A percentile compares a stretch with the other conserved stretches of the same genome.
These are phyloP conservation scores for Thymelicus sylvestris DNA, from an alignment of 2,888 invertebrate species.

Conservation along the genomic window DNA sequence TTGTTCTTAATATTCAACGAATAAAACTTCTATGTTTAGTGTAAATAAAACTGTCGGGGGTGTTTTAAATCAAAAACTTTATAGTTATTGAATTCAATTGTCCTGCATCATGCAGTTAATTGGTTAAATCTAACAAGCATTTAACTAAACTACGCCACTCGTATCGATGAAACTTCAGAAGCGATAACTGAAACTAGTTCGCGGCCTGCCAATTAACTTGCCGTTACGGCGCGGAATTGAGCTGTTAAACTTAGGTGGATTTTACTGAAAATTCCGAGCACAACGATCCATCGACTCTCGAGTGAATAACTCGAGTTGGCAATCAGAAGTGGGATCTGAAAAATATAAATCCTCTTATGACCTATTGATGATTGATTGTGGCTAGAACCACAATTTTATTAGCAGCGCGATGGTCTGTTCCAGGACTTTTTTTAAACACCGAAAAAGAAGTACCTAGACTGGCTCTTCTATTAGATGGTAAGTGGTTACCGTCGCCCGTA, in stretches of 20 bases:
- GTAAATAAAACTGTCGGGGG: too few relatives aligned
- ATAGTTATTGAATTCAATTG: too few relatives aligned
- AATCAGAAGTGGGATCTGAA: constrained; percentile 2
- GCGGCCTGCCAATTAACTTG: constrained; percentile 10
- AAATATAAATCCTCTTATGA: not conserved
- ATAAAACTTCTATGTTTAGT: too few relatives aligned
- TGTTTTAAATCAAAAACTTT: too few relatives aligned
- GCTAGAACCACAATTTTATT: too few relatives aligned
- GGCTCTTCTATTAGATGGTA: too few relatives aligned
- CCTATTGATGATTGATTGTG: too few relatives aligned
- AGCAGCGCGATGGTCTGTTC: too few relatives aligned
- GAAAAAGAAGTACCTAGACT: too few relatives aligned
- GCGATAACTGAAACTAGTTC: constrained; percentile 13
- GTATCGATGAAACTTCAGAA: constrained; percentile 14
- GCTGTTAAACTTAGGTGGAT: constrained; percentile 5
- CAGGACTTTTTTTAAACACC: too few relatives aligned
- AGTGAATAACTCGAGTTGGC: not conserved
- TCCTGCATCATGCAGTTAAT: not conserved
- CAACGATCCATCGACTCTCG: constrained; percentile 1
- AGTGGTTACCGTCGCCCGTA: too few relatives aligned
- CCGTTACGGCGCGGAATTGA: constrained; percentile 7
- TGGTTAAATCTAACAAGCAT: constrained; percentile 1
- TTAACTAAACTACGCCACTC: constrained; percentile 11
- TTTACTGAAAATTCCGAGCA: not conserved
- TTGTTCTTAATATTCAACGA: too few relatives aligned